Base-by-base conservation (phyloP, 2,888 invertebrate genomes). In the Ochropleura leucogaster region DNA sequence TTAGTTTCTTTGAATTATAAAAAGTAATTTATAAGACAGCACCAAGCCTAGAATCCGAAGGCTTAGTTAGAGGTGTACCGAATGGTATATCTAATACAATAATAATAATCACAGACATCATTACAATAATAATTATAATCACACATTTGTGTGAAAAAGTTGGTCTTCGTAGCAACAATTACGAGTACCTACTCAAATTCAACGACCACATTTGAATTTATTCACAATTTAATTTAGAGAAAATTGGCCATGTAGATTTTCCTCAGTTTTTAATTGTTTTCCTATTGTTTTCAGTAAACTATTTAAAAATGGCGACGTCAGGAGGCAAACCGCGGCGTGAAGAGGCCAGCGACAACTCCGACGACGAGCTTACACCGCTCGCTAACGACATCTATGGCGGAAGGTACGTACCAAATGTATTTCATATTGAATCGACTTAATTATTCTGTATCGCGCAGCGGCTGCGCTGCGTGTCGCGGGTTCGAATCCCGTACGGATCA, bases 381-480 rank as follows among this genome's bases (percentile, higher is more conserved):
- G 98, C 98, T 83, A 98, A 98, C 91, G 98, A 98, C 91, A 98
- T 98, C 90, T 99, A 99, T 93, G 98, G 98, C 85, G 99, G 98
- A 96, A 98, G 99, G 99, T 99, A 96, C 95, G 97, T 86, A 77
- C 67, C 46, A 71, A 66, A 77, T 9, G 9, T 64, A 12, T 72
- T 30, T 57, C 18, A 7, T 53, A 18, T 60, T 60, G 7, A 44
- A 4, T 44, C 14, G 8, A 62, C 44, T 10, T 7, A 7, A n/a
- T n/a, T 62, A 62, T 62, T 57, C 30, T 57, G 8, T 30, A 16
- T 57, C 57, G 57, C 30, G 5, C 20, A 20, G 20, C 12, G 20
- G 55, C 12, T n/a, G n/a, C 4, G n/a, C n/a, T 20, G 20, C 20
- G 12, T 20, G 40, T 30, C 16, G 40, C 16, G 16, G 30, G 40